Percentiles rank a stretch among this genome's conserved stretches.
Conservation (phyloP, 1,140 invertebrate species). For the Galleria mellonella region DNA sequence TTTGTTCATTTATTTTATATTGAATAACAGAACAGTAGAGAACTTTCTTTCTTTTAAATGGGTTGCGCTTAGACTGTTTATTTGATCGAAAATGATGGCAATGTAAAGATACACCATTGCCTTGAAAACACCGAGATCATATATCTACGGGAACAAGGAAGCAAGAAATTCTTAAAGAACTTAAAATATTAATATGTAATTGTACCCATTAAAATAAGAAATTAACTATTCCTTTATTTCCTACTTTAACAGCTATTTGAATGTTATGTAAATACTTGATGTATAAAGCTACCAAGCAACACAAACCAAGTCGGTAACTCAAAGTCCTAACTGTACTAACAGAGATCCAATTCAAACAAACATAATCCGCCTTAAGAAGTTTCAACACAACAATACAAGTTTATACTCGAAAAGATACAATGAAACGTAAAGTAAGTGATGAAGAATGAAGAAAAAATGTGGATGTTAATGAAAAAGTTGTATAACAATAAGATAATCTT, state of each 20-base stretch:
- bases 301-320: slow-evolving; percentile 24
- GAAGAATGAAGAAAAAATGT: slow-evolving; percentile 21
- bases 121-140: no score
- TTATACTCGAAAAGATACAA: slow-evolving; percentile 31
- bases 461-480: slow-evolving; percentile 44
- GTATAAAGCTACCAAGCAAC: neutral
- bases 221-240: no score
- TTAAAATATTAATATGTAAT: no score
- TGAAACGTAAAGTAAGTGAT: slow-evolving; percentile 19
- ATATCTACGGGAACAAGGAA: no score
- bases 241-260: neutral
- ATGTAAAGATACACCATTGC: no score
- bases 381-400: slow-evolving; percentile 39
- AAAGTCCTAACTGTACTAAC: slow-evolving; percentile 12
- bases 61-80: no score
- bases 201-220: no score
- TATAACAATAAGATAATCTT: slow-evolving; percentile 30
- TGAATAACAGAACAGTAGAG: no score
- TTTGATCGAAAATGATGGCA: no score
- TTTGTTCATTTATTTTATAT: no score
- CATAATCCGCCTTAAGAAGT: slow-evolving; percentile 47
- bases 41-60: no score
- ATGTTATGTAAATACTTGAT: neutral
- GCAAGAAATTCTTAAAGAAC: no score
- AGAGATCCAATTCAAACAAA: slow-evolving; percentile 16